These are phyloP conservation scores for Leucopsar rothschildi DNA, from an alignment of 2,113 vertebrate species.

Conservation along the genomic window DNA sequence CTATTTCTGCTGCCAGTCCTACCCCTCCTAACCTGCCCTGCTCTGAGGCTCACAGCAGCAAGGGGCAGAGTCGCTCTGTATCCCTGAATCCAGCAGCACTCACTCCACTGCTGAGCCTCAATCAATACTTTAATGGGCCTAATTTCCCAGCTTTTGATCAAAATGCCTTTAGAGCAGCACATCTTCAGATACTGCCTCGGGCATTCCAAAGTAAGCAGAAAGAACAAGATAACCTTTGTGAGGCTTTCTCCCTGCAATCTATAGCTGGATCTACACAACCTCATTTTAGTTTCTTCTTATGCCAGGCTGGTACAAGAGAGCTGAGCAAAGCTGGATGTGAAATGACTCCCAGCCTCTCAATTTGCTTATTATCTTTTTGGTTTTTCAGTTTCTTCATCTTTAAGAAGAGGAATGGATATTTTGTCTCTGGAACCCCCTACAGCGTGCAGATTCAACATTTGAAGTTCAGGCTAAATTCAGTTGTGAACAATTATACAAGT, in stretches of 20 bases:
- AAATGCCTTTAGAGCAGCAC: neutral
- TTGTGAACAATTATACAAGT: neutral
- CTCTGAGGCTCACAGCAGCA: neutral
- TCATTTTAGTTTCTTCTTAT: neutral
- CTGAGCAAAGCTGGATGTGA: neutral
- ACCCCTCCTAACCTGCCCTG: neutral
- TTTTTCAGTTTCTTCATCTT: neutral
- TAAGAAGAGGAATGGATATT: neutral
- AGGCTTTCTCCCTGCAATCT: neutral
- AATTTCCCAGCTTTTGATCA: slow-evolving; percentile 33
- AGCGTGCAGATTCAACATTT: neutral
- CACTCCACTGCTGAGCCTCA: neutral
- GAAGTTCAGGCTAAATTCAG: neutral
- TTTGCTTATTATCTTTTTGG: neutral
- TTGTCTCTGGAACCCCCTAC: neutral
- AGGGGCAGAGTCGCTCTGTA: neutral
- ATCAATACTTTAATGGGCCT: neutral
- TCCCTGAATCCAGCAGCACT: neutral
- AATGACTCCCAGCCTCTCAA: neutral
- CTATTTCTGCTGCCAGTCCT: no score
- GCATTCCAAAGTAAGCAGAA: neutral
- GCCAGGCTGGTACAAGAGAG: neutral
- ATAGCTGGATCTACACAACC: neutral
- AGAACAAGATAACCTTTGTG: slow-evolving; percentile 28
- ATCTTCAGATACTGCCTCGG: neutral